phyloP scores from a whole-genome alignment of 2,797 vertebrate species.

The Etheostoma nigrum region DNA sequence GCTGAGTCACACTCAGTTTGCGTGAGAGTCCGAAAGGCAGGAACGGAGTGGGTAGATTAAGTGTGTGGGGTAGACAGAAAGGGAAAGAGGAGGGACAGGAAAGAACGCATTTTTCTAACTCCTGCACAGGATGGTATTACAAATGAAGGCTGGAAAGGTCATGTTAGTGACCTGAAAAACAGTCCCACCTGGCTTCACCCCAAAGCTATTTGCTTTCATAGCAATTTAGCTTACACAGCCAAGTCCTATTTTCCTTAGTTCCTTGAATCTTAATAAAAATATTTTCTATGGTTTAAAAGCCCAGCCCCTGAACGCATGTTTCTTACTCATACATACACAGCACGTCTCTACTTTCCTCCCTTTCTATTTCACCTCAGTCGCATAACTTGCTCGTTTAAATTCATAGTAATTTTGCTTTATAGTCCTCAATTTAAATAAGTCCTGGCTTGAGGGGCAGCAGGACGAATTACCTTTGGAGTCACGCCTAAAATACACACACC shows the following conservation, averaged over 20 bases:
- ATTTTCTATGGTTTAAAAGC: conserved; percentile 21
- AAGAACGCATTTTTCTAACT: conserved; percentile 43
- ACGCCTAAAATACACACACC: conserved; percentile 78
- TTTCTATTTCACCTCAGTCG: conserved; percentile 36
- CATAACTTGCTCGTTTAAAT: conserved; percentile 47
- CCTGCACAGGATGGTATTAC: conserved; percentile 41
- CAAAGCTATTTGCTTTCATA: conserved; percentile 45
- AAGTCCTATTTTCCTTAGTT: conserved; percentile 29
- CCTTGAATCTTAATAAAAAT: conserved; percentile 1
- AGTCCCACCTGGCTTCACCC: conserved; percentile 38
- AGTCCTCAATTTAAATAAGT: conserved; percentile 72
- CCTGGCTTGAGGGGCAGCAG: conserved; percentile 48
- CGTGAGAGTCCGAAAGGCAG: conserved; percentile 48
- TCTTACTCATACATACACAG: conserved; percentile 23
- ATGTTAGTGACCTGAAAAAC: conserved; percentile 45
- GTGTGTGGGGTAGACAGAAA: conserved; percentile 33
- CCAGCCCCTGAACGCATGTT: conserved; percentile 26
- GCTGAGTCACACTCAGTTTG: conserved; percentile 73
- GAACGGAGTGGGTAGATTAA: conserved; percentile 44
- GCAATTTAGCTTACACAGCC: conserved; percentile 34
- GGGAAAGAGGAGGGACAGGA: conserved; percentile 42
- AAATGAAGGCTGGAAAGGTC: conserved; percentile 50
- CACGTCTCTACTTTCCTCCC: conserved; percentile 11
- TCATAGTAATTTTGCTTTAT: conserved; percentile 61
- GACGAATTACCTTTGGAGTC: conserved; percentile 80